Evolutionary conservation across 2,113 vertebrate species (phyloP).

Genomic region (Anas platyrhynchos): DNA sequence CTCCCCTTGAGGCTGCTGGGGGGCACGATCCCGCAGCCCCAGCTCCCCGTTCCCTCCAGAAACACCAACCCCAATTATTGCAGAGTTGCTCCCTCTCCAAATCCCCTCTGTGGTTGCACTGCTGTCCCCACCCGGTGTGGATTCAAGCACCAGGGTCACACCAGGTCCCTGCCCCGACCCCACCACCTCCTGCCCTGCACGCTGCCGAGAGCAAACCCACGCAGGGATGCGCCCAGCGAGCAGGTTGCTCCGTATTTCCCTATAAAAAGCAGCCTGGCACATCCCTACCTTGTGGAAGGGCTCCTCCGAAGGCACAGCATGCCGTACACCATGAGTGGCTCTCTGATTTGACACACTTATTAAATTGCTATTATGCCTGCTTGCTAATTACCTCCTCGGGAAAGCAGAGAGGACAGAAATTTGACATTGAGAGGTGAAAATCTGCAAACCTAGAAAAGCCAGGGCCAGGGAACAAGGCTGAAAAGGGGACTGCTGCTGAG

Average conservation of each 20-base stretch:
- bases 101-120: background rate
- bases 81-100: background rate
- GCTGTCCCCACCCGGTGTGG: background rate
- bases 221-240: background rate
- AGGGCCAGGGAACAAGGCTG: background rate
- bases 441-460: background rate
- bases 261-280: background rate
- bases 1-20: background rate
- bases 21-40: background rate
- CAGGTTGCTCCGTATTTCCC: background rate
- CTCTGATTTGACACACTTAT: background rate
- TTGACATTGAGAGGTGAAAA: background rate
- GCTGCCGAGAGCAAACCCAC: background rate
- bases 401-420: background rate
- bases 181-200: background rate
- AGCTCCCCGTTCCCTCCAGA: background rate
- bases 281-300: background rate
- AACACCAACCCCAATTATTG: background rate
- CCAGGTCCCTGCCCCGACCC: background rate
- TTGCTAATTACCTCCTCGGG: constrained; percentile 18
- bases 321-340: background rate
- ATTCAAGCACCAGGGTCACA: background rate
- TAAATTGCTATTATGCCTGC: background rate
- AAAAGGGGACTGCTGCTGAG: accelerated
- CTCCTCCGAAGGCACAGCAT: background rate